A percentile compares a stretch with the other conserved stretches of the same genome.
Conservation (phyloP, 1,140 invertebrate genomes). For the Neuroterus valhalla region DNA sequence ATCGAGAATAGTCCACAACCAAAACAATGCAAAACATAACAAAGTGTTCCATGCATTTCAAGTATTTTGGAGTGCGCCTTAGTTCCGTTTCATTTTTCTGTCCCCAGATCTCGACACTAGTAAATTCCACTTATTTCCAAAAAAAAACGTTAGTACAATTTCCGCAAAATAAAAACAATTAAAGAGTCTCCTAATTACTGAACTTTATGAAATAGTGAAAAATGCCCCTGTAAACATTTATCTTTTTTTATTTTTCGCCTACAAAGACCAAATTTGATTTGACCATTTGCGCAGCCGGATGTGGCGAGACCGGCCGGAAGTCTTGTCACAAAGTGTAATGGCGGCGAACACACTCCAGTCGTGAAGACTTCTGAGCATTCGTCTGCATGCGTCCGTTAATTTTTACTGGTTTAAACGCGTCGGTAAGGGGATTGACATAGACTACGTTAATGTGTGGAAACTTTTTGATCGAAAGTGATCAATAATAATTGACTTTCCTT, state of each 20-base stretch:
- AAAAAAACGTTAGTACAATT: no score
- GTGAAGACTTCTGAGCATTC: not conserved
- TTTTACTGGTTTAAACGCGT: conserved; percentile 11
- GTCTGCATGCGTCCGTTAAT: not conserved
- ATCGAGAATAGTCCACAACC: no score
- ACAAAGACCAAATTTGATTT: not conserved
- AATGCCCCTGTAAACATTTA: conserved; percentile 5
- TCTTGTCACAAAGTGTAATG: not conserved
- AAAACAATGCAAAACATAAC: no score
- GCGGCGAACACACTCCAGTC: conserved; percentile 11
- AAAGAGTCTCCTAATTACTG: no score
- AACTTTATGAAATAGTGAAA: no score
- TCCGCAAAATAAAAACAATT: no score
- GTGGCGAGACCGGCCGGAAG: not conserved
- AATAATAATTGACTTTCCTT: not conserved
- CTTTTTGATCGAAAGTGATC: not conserved
- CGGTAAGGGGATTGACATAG: not conserved
- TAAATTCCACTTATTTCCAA: no score
- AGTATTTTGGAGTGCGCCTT: no score
- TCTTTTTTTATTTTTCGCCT: not conserved
- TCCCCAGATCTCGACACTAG: no score
- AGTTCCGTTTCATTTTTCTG: no score
- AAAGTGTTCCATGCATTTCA: no score
- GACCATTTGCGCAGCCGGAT: not conserved
- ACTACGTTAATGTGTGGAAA: not conserved